Evolutionary conservation across 2,113 vertebrate species (phyloP), one percentile per base, ranked within the genome.

Genomic region (Mastomys natalensis): DNA sequence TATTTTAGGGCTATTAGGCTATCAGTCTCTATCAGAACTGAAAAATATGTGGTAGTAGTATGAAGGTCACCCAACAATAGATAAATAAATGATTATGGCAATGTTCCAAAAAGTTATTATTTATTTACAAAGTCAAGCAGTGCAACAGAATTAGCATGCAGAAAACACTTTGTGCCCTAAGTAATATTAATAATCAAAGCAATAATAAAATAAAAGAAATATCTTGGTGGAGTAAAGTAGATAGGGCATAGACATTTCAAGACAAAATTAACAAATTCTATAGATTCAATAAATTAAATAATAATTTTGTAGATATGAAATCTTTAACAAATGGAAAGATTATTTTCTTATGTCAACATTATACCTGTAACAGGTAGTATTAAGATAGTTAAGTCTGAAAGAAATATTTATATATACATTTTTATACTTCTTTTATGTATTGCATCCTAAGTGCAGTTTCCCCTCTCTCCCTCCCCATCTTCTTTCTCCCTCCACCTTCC

Each of bases 381-480:
- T 60, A 21, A 91, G 89, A 89, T 76, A 84, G 53, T 93, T 91
- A 78, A 60, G 9, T 93, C n/a, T 40, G 22, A 43, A 40, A 73
- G 72, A 40, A 74, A 43, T 74, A 43, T 43, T 22, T 22, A 73
- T 72, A 21, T 19, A 40, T 73, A n/a, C n/a, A 37, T 72, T 15
- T 72, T 70, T 26, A 64, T 64, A 64, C 17, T n/a, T 40, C 70
- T 40, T 37, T 74, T 22, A 43, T 43, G 10, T 43, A 74, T 74
- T 24, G 11, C 72, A 74, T 43, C 9, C n/a, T 43, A 22, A 74
- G 8, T 73, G 37, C n/a, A 74, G 19, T 19, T 43, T 24, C 37
- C 21, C 21, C 72, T 43, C n/a, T 40, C 9, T 40, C 4, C 1
- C n/a, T 40, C 21, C 8, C 9, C 21, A 40, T 24, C 21, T 24